These are phyloP conservation scores for Porites cylindrica DNA, from an alignment of 92 coral and sea anemone genomes.

Conservation along the genomic window DNA sequence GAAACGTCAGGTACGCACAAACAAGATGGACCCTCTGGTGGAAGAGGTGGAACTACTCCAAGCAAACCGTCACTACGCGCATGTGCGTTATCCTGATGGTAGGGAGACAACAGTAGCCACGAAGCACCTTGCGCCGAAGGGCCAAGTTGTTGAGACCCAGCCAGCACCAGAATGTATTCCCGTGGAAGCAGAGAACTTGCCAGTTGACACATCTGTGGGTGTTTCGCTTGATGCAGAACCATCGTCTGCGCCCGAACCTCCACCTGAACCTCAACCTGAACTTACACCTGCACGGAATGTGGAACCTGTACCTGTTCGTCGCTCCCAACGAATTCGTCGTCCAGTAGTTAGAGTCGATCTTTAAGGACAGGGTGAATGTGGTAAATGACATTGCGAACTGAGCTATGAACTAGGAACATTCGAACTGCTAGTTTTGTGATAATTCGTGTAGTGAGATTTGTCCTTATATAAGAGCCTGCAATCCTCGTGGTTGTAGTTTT, in stretches of 20 bases:
- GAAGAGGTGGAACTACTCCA: no score
- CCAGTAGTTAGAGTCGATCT: conserved; percentile 50
- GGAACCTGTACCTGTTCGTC: conserved; percentile 34
- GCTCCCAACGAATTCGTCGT: conserved; percentile 43
- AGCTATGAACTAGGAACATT: no score
- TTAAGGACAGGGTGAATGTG: conserved; percentile 36
- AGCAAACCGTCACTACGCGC: no score
- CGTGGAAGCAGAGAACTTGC: conserved; percentile 5
- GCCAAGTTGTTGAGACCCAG: conserved; percentile 13
- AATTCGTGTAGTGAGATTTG: no score
- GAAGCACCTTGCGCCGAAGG: conserved; percentile 38
- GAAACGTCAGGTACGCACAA: no score
- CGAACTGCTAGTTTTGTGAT: no score
- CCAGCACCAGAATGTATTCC: conserved; percentile 4
- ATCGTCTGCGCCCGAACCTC: neutral
- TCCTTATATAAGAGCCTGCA: no score
- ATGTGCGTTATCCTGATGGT: no score
- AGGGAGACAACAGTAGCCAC: no score
- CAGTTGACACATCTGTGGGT: conserved; percentile 16
- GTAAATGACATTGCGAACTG: no score
- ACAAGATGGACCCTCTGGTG: no score
- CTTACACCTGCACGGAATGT: neutral
- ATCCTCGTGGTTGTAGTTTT: no score
- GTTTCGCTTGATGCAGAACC: neutral
- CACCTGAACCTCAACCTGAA: neutral